phyloP scores from a whole-genome alignment of 2,888 invertebrate genomes.

The Eumacrocentrus americanus region DNA sequence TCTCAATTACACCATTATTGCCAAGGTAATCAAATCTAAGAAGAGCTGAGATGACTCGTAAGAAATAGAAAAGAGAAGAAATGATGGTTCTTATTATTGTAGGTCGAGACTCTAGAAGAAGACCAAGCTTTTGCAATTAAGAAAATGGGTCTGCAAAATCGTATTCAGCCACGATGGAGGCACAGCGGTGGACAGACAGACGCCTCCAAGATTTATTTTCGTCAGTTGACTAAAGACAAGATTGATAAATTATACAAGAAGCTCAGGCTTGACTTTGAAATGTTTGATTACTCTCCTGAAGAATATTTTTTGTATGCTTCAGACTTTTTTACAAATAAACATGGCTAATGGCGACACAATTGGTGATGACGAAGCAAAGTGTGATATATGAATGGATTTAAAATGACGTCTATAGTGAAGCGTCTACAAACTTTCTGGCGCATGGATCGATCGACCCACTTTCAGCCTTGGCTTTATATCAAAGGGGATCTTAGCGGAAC shows the following conservation, averaged over 20 bases:
- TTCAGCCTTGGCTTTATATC: constrained; percentile 42
- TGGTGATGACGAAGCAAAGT: too few relatives aligned
- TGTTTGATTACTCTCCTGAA: constrained; percentile 63
- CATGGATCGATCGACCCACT: constrained; percentile 53
- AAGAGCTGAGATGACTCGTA: too few relatives aligned
- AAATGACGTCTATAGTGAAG: constrained; percentile 25
- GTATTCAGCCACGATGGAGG: constrained; percentile 55
- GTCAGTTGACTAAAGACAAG: constrained; percentile 55
- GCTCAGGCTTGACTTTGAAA: constrained; percentile 63
- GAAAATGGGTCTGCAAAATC: constrained; percentile 48
- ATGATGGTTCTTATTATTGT: constrained; percentile 6
- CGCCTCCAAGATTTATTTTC: constrained; percentile 60
- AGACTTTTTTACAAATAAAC: background rate
- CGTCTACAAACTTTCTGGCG: constrained; percentile 22
- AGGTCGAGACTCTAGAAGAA: constrained; percentile 64
- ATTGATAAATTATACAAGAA: constrained; percentile 60
- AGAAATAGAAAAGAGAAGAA: background rate
- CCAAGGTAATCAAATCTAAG: constrained; percentile 57
- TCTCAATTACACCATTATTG: constrained; percentile 65
- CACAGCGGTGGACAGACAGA: constrained; percentile 51
- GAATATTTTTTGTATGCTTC: constrained; percentile 54
- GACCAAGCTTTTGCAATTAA: constrained; percentile 63
- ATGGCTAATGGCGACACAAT: too few relatives aligned
- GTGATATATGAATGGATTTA: constrained; percentile 32
- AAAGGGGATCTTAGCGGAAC: constrained; percentile 44